phyloP scores from a whole-genome alignment of 2,888 invertebrate species.

The Julus scandinavius region DNA sequence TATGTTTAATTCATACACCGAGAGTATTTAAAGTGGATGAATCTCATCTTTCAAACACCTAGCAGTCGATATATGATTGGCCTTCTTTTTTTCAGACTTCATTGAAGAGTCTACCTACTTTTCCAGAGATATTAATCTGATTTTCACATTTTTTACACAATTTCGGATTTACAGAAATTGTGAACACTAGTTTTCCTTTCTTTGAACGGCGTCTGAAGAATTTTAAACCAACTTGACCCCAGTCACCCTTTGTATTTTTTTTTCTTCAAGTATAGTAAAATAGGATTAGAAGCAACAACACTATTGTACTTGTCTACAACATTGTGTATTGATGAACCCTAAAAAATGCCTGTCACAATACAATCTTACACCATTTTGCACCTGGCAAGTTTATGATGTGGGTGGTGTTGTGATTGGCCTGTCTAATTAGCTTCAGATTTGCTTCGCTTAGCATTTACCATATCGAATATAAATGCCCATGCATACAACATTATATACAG shows the following conservation, averaged over 20 bases:
- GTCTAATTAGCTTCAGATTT: neutral
- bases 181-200: neutral
- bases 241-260: neutral
- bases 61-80: neutral
- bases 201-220: neutral
- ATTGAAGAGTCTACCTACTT: neutral
- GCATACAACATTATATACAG: neutral
- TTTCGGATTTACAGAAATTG: neutral
- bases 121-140: neutral
- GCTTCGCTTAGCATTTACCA: neutral
- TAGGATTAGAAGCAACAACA: neutral
- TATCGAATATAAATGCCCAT: neutral
- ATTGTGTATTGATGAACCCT: neutral
- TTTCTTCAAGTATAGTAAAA: neutral
- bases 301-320: neutral
- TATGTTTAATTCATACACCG: neutral
- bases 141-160: neutral
- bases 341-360: neutral
- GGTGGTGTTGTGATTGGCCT: neutral
- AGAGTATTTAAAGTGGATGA: neutral
- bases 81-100: neutral
- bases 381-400: neutral
- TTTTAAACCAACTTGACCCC: neutral
- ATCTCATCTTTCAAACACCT: neutral
- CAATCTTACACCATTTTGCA: neutral